phyloP scores from a whole-genome alignment of 2,113 vertebrate genomes.

The Rousettus leschenaultii region DNA sequence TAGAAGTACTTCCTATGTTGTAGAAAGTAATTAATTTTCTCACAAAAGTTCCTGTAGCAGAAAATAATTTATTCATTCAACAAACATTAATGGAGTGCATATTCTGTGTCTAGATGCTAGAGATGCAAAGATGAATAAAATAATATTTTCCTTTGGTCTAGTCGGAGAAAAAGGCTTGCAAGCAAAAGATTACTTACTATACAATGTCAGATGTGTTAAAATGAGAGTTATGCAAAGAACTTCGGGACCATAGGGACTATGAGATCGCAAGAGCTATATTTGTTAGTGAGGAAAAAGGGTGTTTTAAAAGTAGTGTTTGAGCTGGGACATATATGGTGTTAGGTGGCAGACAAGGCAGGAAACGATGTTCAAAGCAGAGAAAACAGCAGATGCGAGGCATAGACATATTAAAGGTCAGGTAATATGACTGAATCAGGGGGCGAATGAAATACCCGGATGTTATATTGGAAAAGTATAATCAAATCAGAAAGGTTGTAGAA shows the following conservation, averaged over 20 bases:
- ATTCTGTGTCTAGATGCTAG: not conserved
- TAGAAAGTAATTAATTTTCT: not conserved
- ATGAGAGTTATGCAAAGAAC: not conserved
- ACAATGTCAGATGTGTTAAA: not conserved
- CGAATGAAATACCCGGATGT: not conserved
- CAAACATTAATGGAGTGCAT: not conserved
- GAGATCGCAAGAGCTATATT: not conserved
- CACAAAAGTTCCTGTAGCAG: not conserved
- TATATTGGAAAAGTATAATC: not conserved
- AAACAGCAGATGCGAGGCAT: not conserved
- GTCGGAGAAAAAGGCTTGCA: not conserved
- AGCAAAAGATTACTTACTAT: not conserved
- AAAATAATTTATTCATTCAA: not conserved
- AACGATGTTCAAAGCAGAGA: not conserved
- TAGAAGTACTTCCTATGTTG: not conserved
- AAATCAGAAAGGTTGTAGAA: not conserved
- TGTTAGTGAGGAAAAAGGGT: not conserved
- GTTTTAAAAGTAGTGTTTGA: not conserved
- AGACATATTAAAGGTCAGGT: not conserved
- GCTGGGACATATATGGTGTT: not conserved
- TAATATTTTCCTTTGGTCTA: not conserved
- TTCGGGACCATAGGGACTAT: not conserved
- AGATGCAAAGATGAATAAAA: not conserved
- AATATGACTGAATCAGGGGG: not conserved
- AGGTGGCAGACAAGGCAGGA: not conserved